Percentiles rank a stretch among this genome's conserved stretches.
Evolutionary conservation across 2,888 invertebrate genomes (phyloP).

Genomic region (Amphiduros pacificus): DNA sequence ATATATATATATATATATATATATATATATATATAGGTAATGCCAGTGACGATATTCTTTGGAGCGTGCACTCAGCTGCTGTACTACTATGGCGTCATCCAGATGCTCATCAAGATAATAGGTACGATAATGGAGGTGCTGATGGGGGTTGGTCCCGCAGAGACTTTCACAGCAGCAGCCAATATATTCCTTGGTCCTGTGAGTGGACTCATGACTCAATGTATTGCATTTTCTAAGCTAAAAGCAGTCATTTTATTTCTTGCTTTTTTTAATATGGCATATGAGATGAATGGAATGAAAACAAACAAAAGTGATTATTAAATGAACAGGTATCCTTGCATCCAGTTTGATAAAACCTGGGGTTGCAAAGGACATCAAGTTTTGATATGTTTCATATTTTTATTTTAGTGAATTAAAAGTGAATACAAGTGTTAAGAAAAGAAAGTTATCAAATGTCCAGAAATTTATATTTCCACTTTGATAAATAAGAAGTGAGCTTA

Average conservation of each 20-base stretch:
- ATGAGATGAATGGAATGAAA: not conserved
- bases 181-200: constrained; percentile 31
- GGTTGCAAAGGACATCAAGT: too few species aligned
- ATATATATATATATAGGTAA: not conserved
- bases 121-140: constrained; percentile 21
- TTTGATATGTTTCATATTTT: too few species aligned
- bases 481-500: too few species aligned
- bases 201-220: constrained; percentile 10
- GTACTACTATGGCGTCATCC: constrained; percentile 23
- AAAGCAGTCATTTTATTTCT: too few species aligned
- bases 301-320: not conserved
- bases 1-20: not conserved
- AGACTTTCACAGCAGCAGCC: constrained; percentile 28
- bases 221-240: not conserved
- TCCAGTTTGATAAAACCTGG: too few species aligned
- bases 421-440: too few species aligned
- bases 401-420: too few species aligned
- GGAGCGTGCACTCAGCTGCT: constrained; percentile 23
- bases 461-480: too few species aligned
- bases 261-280: not conserved
- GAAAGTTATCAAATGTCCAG: too few species aligned
- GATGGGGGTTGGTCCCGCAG: constrained; percentile 17
- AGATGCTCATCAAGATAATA: constrained; percentile 16
- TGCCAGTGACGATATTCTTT: constrained; percentile 27
- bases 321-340: too few species aligned